These are phyloP conservation scores for Gopherus flavomarginatus DNA, from an alignment of 2,113 vertebrate genomes.

Conservation along the genomic window DNA sequence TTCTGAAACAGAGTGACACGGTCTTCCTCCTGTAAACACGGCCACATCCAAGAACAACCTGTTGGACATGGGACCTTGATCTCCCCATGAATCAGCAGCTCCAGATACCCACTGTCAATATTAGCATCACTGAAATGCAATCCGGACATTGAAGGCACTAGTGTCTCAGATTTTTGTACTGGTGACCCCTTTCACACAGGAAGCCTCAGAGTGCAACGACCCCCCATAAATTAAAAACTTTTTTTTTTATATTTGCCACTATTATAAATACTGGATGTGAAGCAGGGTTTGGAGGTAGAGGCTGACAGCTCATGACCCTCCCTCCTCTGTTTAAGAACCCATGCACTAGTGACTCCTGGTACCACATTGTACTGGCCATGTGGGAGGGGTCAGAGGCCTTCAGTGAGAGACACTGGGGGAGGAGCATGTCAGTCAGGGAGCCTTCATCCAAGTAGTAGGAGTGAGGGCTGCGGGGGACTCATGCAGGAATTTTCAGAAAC, in stretches of 20 bases:
- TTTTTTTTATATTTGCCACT: too few relatives aligned
- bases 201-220: too few relatives aligned
- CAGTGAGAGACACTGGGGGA: not conserved
- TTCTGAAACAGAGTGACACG: conserved; percentile 3
- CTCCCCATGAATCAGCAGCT: not conserved
- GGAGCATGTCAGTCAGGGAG: not conserved
- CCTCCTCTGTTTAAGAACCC: too few relatives aligned
- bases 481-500: conserved; percentile 62
- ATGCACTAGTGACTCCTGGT: accelerated
- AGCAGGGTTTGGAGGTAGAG: too few relatives aligned
- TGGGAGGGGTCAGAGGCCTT: not conserved
- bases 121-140: not conserved
- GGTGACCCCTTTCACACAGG: too few relatives aligned
- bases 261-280: too few relatives aligned
- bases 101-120: not conserved
- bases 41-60: not conserved
- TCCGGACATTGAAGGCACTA: not conserved
- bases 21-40: not conserved
- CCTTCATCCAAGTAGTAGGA: not conserved
- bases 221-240: too few relatives aligned
- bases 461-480: not conserved
- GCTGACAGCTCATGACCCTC: too few relatives aligned
- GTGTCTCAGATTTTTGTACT: not conserved
- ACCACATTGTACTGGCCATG: not conserved
- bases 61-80: not conserved